Conservation (phyloP, 1,140 invertebrate genomes). For the Aphidius gifuensis region DNA sequence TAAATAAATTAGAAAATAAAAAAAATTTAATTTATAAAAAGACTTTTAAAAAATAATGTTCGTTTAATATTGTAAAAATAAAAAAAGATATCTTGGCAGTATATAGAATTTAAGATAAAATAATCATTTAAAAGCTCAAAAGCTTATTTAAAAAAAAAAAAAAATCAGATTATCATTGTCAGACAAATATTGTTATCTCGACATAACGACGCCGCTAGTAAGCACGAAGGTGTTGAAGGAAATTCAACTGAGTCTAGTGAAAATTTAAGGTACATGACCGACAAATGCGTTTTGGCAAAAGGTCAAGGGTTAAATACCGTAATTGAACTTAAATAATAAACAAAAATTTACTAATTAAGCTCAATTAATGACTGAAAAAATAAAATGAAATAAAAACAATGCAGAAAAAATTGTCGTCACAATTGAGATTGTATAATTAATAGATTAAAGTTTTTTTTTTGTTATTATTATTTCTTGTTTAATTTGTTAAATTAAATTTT, state of each 20-base stretch:
- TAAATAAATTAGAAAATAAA: no score
- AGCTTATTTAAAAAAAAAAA: no score
- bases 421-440: neutral
- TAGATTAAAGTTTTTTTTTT: no score
- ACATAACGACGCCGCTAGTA: neutral
- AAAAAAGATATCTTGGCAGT: no score
- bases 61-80: no score
- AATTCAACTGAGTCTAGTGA: neutral
- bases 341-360: neutral
- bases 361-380: neutral
- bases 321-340: slow-evolving; percentile 15
- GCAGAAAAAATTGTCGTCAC: neutral
- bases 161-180: no score
- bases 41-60: no score
- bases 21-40: no score
- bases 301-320: slow-evolving; percentile 32
- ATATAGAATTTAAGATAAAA: no score
- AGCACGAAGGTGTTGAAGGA: neutral
- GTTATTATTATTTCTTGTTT: no score
- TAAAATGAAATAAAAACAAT: neutral
- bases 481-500: no score
- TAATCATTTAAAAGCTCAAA: no score
- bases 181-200: neutral
- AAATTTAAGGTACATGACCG: slow-evolving; percentile 30
- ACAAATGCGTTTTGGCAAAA: slow-evolving; percentile 25